These are phyloP conservation scores for Mormyrus iriodes DNA, from an alignment of 2,113 vertebrate species.

Conservation along the genomic window DNA sequence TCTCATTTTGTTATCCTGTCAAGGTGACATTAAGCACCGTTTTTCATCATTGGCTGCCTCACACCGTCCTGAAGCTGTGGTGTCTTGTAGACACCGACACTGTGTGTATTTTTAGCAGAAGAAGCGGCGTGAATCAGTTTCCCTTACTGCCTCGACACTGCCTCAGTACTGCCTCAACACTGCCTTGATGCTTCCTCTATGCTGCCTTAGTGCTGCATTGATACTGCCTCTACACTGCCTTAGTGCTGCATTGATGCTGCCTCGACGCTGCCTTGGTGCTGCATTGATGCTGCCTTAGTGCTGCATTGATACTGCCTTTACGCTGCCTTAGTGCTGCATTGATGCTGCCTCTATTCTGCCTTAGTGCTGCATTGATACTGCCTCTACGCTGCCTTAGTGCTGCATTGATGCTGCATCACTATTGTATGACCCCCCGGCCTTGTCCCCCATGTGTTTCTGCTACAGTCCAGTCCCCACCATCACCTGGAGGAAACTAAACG, in stretches of 20 bases:
- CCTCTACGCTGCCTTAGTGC: neutral
- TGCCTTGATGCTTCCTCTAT: neutral
- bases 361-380: neutral
- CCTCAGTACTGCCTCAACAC: neutral
- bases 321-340: too few relatives aligned
- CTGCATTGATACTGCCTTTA: neutral
- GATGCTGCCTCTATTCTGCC: too few relatives aligned
- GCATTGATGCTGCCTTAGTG: neutral
- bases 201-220: neutral
- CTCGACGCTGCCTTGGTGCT: neutral
- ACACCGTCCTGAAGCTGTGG: neutral
- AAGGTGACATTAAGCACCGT: slow-evolving; percentile 22
- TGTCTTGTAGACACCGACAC: neutral
- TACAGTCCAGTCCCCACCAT: slow-evolving; percentile 90
- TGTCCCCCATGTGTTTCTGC: slow-evolving; percentile 29
- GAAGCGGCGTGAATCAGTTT: neutral
- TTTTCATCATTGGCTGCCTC: slow-evolving; percentile 7
- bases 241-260: neutral
- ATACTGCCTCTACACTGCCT: neutral
- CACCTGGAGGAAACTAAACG: slow-evolving; percentile 91
- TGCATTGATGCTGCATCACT: neutral
- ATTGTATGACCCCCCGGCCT: neutral
- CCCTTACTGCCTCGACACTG: neutral
- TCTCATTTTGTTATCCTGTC: slow-evolving; percentile 17
- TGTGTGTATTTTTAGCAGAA: neutral